Conservation (phyloP, 2,113 vertebrate genomes). For the Eira barbara region DNA sequence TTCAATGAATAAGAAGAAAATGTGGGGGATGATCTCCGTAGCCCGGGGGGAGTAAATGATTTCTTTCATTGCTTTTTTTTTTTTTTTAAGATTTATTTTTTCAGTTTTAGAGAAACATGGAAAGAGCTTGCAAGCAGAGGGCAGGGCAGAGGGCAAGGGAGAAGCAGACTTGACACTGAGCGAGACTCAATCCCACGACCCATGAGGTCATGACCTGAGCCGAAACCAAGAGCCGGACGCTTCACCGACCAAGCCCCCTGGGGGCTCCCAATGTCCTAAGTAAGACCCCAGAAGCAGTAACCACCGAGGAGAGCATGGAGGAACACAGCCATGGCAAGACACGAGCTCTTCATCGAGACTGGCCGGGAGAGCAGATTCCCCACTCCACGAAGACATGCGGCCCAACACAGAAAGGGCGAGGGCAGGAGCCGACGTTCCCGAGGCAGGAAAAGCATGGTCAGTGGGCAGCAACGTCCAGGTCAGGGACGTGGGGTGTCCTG, state of each 20-base stretch:
- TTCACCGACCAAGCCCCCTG: neutral
- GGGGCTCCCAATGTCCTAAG: neutral
- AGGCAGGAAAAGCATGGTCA: neutral
- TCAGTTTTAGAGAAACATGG: neutral
- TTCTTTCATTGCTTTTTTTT: neutral
- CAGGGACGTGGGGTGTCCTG: neutral
- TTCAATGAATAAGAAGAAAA: neutral
- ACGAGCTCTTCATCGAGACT: too few species aligned
- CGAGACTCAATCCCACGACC: neutral
- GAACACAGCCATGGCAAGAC: too few species aligned
- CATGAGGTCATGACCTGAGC: neutral
- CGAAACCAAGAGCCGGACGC: neutral
- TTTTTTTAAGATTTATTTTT: neutral
- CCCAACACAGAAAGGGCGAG: neutral
- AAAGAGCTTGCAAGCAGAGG: neutral
- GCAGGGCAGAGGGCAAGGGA: neutral
- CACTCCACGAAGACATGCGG: neutral
- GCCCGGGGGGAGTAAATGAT: neutral
- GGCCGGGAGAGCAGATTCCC: neutral
- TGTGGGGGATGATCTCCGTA: neutral
- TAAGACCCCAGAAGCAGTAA: neutral
- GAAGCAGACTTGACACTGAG: neutral
- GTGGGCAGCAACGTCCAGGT: neutral
- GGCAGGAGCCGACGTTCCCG: neutral
- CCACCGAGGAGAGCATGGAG: fast-evolving